Conservation (phyloP, 2,797 vertebrate genomes). For the Chiroxiphia lanceolata region DNA sequence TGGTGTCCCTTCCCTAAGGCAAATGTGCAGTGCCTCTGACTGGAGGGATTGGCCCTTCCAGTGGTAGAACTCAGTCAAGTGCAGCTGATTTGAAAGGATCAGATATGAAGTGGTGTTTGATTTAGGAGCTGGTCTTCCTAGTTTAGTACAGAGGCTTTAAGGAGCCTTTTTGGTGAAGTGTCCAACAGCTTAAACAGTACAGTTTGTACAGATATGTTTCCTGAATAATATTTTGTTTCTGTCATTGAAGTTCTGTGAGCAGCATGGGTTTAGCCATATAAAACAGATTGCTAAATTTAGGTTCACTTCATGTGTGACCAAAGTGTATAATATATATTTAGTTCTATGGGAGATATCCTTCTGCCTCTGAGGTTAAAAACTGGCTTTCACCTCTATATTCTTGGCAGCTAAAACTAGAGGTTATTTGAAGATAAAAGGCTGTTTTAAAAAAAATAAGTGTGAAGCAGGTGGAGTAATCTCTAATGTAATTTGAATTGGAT, state of each 20-base stretch:
- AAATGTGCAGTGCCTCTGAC: not conserved
- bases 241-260: not conserved
- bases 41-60: not conserved
- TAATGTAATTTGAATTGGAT: not conserved
- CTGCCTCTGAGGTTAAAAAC: not conserved
- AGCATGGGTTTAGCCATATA: not conserved
- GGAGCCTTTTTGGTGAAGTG: not conserved
- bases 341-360: not conserved
- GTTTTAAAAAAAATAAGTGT: not conserved
- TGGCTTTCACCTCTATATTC: not conserved
- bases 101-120: not conserved
- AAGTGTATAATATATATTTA: not conserved
- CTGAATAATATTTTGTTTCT: not conserved
- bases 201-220: not conserved
- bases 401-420: not conserved
- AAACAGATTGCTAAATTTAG: not conserved
- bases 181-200: not conserved
- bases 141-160: not conserved
- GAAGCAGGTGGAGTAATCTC: not conserved
- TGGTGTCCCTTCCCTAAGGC: not conserved
- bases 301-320: not conserved
- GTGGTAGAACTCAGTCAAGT: not conserved
- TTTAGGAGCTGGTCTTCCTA: not conserved
- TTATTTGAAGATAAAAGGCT: not conserved
- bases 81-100: not conserved